Conservation (phyloP, 2,113 vertebrate species). For the Nyctereutes procyonoides region DNA sequence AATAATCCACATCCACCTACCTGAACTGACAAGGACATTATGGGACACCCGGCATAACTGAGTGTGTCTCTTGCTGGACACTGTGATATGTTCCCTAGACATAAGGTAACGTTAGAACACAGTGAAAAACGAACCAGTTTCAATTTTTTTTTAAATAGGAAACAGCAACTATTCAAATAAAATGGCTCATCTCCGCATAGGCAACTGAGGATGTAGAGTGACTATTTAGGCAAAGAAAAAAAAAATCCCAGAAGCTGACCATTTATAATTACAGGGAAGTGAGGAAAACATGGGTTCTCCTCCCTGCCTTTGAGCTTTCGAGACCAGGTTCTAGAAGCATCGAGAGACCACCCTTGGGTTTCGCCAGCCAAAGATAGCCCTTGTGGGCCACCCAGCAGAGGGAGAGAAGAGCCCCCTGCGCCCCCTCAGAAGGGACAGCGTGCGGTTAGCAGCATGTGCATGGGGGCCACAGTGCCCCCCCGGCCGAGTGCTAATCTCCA, state of each 20-base stretch:
- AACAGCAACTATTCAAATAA: constrained; percentile 39
- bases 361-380: constrained; percentile 62
- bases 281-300: too few species aligned
- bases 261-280: constrained; percentile 70
- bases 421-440: constrained; percentile 59
- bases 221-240: constrained; percentile 41
- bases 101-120: neutral
- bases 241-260: constrained; percentile 14
- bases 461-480: constrained; percentile 21
- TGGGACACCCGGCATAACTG: accelerated
- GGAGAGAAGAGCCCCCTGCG: constrained; percentile 44
- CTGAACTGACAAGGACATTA: neutral
- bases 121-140: neutral
- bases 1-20: neutral
- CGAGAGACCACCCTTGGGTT: neutral
- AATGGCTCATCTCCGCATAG: constrained; percentile 59
- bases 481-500: neutral
- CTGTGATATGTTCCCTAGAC: neutral
- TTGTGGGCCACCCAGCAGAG: constrained; percentile 74
- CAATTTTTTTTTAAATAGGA: neutral
- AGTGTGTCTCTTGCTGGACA: neutral
- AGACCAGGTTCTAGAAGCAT: constrained; percentile 35
- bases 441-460: constrained; percentile 70
- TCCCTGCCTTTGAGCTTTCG: constrained; percentile 38
- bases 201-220: constrained; percentile 55